These are phyloP conservation scores for Scleropages formosus DNA, from an alignment of 2,797 vertebrate species.

Conservation along the genomic window DNA sequence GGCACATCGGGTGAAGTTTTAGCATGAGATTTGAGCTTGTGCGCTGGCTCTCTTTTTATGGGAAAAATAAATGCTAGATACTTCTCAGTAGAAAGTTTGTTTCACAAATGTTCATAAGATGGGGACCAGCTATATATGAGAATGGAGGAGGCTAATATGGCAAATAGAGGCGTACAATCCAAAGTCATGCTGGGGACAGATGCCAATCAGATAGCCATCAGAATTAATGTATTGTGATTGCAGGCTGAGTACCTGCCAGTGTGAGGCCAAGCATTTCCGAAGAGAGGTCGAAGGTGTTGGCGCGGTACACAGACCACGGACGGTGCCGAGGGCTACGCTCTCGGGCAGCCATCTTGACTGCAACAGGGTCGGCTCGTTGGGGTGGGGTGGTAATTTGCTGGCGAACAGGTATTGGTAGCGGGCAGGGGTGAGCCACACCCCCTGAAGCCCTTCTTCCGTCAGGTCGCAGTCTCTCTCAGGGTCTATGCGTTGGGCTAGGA, in stretches of 20 bases:
- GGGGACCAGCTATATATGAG: neutral
- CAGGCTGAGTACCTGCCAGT: conserved; percentile 74
- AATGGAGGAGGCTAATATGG: neutral
- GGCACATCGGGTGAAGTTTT: no score
- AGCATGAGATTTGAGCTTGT: no score
- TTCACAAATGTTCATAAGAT: no score
- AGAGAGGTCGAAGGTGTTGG: conserved; percentile 90
- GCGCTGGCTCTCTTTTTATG: no score
- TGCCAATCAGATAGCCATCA: neutral
- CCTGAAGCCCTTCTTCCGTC: neutral
- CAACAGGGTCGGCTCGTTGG: conserved; percentile 42
- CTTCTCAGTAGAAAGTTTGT: no score
- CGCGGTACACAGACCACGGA: conserved; percentile 85
- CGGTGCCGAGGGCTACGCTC: conserved; percentile 91
- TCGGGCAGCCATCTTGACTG: conserved; percentile 84
- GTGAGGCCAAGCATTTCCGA: conserved; percentile 92
- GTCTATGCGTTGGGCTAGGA: no score
- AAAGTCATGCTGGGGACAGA: neutral
- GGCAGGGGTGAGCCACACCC: neutral
- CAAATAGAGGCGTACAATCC: neutral
- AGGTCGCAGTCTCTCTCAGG: conserved; percentile 29
- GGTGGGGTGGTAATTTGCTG: neutral
- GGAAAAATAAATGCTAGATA: no score
- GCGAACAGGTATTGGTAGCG: neutral
- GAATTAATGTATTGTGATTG: conserved; percentile 45